Conservation (phyloP, 2,797 vertebrate genomes). For the Varecia variegata region DNA sequence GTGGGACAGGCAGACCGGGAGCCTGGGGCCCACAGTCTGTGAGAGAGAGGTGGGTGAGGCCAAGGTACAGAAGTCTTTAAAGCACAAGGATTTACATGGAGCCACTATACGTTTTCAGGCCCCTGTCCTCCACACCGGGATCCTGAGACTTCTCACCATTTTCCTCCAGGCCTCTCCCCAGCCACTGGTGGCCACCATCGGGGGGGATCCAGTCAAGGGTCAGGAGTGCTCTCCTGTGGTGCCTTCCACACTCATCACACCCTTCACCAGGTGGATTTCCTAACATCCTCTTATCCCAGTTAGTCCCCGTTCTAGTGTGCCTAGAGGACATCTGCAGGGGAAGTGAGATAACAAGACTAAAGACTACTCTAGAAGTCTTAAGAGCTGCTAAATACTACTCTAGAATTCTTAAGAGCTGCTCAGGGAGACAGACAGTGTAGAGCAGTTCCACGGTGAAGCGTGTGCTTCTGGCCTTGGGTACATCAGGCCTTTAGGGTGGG, state of each 20-base stretch:
- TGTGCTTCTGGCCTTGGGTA: background rate
- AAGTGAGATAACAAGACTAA: background rate
- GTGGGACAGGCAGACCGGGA: background rate
- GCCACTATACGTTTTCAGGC: background rate
- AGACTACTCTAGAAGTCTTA: background rate
- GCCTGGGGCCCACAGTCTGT: background rate
- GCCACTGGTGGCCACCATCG: no score
- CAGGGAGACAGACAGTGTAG: background rate
- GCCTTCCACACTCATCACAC: background rate
- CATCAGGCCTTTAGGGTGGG: background rate
- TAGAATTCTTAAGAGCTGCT: background rate
- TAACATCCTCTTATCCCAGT: background rate
- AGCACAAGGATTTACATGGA: background rate
- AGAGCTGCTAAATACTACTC: background rate
- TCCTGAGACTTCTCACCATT: background rate
- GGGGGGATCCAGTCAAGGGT: background rate
- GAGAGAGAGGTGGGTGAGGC: background rate
- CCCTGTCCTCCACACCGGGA: background rate
- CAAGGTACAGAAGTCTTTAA: background rate
- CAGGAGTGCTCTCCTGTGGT: background rate
- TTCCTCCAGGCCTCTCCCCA: background rate
- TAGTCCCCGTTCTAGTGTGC: background rate
- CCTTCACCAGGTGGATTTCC: background rate
- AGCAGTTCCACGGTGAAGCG: fast-evolving
- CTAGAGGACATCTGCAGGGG: background rate